phyloP scores from a whole-genome alignment of 92 coral and sea anemone species.

The Heteractis magnifica region DNA sequence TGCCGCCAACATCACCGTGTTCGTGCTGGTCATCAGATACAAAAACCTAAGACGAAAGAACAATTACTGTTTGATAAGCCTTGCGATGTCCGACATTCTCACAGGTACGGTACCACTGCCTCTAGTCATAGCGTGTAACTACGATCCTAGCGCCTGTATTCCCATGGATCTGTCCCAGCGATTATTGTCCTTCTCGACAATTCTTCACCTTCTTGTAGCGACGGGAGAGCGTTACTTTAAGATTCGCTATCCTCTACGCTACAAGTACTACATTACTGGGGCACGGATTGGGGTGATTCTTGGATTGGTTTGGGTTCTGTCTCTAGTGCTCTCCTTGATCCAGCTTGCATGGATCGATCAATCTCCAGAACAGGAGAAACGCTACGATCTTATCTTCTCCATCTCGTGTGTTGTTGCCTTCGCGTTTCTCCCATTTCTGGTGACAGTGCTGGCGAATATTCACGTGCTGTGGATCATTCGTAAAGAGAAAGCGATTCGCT shows the following conservation, averaged over 20 bases:
- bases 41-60: slow-evolving; percentile 65
- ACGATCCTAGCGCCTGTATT: not conserved
- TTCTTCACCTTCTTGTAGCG: slow-evolving; percentile 74
- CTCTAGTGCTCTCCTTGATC: slow-evolving; percentile 51
- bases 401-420: slow-evolving; percentile 41
- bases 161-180: slow-evolving; percentile 75
- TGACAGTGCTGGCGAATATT: slow-evolving; percentile 47
- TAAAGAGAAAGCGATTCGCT: slow-evolving; percentile 39
- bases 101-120: slow-evolving; percentile 68
- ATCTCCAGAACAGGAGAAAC: not conserved
- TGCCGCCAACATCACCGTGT: slow-evolving; percentile 61
- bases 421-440: slow-evolving; percentile 54
- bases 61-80: slow-evolving; percentile 78
- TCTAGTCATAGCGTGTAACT: slow-evolving; percentile 55
- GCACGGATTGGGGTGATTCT: slow-evolving; percentile 44
- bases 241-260: slow-evolving; percentile 57
- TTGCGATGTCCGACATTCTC: slow-evolving; percentile 68
- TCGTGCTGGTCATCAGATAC: slow-evolving; percentile 42
- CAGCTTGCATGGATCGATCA: slow-evolving; percentile 55
- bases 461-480: slow-evolving; percentile 58
- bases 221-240: slow-evolving; percentile 73
- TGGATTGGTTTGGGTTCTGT: slow-evolving; percentile 56
- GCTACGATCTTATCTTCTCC: slow-evolving; percentile 41
- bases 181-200: slow-evolving; percentile 62
- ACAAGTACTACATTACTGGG: slow-evolving; percentile 55